phyloP scores from a whole-genome alignment of 2,113 vertebrate species.

The Bufo gargarizans region DNA sequence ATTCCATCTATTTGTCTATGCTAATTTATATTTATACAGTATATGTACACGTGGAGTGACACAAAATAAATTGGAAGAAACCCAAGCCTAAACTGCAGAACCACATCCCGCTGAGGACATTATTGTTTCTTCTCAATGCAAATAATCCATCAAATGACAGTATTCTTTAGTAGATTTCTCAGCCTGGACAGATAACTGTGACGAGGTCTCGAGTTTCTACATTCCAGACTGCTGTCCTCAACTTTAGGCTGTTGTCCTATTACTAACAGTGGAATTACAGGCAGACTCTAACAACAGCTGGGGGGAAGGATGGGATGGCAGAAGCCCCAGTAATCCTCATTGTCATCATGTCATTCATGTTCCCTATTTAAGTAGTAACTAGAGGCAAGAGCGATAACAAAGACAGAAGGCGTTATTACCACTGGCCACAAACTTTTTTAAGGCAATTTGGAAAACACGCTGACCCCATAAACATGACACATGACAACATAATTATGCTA shows the following conservation, averaged over 20 bases:
- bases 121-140: conserved; percentile 11
- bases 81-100: neutral
- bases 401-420: conserved; percentile 49
- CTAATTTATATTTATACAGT: no score
- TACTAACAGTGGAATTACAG: conserved; percentile 52
- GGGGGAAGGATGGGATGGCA: conserved; percentile 48
- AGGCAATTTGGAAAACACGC: conserved; percentile 37
- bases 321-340: conserved; percentile 51
- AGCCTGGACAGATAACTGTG: conserved; percentile 40
- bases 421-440: conserved; percentile 32
- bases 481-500: conserved; percentile 46
- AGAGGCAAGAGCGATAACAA: conserved; percentile 53
- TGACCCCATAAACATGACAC: conserved; percentile 37
- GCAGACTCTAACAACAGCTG: conserved; percentile 54
- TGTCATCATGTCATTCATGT: conserved; percentile 60
- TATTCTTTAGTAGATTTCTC: conserved; percentile 50
- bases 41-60: neutral
- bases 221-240: conserved; percentile 58
- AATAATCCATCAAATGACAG: conserved; percentile 39
- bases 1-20: no score
- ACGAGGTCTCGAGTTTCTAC: conserved; percentile 40
- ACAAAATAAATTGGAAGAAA: neutral
- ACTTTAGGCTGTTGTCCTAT: conserved; percentile 52
- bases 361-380: conserved; percentile 58
- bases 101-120: conserved; percentile 9